Percentiles rank a stretch among this genome's conserved stretches.
These are phyloP conservation scores for Coenonympha arcania DNA, from an alignment of 2,888 invertebrate genomes.

Conservation along the genomic window DNA sequence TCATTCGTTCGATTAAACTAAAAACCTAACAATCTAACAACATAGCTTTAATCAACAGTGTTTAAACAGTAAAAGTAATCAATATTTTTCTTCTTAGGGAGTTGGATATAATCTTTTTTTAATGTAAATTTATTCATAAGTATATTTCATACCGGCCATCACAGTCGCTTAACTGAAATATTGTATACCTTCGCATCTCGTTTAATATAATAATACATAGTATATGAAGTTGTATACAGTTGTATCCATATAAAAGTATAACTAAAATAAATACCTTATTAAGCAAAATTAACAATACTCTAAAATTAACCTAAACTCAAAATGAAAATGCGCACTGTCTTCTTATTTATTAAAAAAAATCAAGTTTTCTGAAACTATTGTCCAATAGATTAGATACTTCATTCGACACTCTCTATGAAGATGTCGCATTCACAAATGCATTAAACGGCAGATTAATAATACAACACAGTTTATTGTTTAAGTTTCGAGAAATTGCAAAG, in stretches of 20 bases:
- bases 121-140: slow-evolving; percentile 36
- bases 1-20: slow-evolving; percentile 58
- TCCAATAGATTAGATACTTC: slow-evolving; percentile 36
- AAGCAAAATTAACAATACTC: slow-evolving; percentile 65
- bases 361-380: slow-evolving; percentile 23
- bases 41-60: slow-evolving; percentile 54
- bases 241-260: slow-evolving; percentile 69
- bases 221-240: slow-evolving; percentile 57
- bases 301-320: slow-evolving; percentile 54
- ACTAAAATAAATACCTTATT: slow-evolving; percentile 74
- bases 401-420: slow-evolving; percentile 36
- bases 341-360: slow-evolving; percentile 27
- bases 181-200: slow-evolving; percentile 21
- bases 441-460: slow-evolving; percentile 66
- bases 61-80: slow-evolving; percentile 40
- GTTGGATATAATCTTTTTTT: slow-evolving; percentile 27
- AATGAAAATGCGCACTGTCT: slow-evolving; percentile 63
- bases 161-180: slow-evolving; percentile 28
- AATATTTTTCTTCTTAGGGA: slow-evolving; percentile 19
- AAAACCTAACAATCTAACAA: slow-evolving; percentile 49
- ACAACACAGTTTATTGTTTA: slow-evolving; percentile 55
- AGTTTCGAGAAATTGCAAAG: slow-evolving; percentile 42
- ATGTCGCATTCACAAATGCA: slow-evolving; percentile 53
- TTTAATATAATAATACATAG: slow-evolving; percentile 31
- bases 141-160: slow-evolving; percentile 40